Evolutionary conservation across 2,888 invertebrate species (phyloP), one percentile per base, ranked within the genome.

Genomic region (Euphydryas editha): DNA sequence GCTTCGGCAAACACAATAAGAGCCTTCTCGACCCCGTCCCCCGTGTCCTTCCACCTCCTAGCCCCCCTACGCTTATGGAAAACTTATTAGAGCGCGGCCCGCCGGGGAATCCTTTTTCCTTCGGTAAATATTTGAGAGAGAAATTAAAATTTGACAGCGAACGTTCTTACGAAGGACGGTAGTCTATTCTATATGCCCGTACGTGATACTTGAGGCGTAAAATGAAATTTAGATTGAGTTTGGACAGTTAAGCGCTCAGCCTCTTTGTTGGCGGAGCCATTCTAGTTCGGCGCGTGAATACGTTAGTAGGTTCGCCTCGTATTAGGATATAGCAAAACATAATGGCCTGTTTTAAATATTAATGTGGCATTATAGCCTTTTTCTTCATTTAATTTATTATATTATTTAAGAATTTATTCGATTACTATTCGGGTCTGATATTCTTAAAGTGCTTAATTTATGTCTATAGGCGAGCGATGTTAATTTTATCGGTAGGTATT

Each of bases 61-160:
- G 63, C 72, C 77, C 82, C 80, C 75, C 80, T 76, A 77, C 86
- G 88, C 90, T 90, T 92, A 92, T 92, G 90, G 92, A 92, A 92
- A 92, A 92, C 92, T 92, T 92, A 92, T 92, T 92, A 92, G 92
- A 92, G 85, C 89, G 82, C 85, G 87, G 88, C 87, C 91, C 91
- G 87, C 83, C 85, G 85, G 90, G 90, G 92, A 92, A 92, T 92
- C 92, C 92, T 92, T 92, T 92, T 92, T 92, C 92, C 91, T 88
- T 88, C 87, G 88, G 92, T 90, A 92, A 92, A 92, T 92, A 92
- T 92, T 92, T 92, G 92, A 92, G 87, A 85, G 88, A 92, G 92
- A 92, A 92, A 92, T 92, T 92, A 92, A 92, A 92, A 92, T 92
- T 92, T 92, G 92, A 92, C 92, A 91, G 90, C 91, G 89, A 86